Conservation (phyloP, 2,797 vertebrate species). For the Aplochiton taeniatus region DNA sequence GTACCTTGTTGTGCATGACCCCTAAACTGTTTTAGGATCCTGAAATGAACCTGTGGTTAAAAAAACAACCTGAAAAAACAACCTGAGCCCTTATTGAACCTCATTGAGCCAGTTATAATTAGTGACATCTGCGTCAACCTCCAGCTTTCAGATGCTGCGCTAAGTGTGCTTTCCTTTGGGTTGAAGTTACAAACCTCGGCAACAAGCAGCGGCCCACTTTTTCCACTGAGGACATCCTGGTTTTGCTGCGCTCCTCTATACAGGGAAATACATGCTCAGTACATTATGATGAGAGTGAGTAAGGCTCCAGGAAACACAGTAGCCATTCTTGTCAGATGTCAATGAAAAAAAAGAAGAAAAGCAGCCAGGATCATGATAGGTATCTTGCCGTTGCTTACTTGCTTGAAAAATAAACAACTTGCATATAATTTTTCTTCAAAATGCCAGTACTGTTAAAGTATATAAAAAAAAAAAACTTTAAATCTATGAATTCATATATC, state of each 20-base stretch:
- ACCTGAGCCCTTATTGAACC: conserved; percentile 10
- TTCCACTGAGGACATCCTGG: conserved; percentile 17
- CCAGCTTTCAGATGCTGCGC: background rate
- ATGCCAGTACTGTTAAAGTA: too few species aligned
- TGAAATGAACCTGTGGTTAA: background rate
- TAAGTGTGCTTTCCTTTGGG: conserved; percentile 10
- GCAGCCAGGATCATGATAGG: background rate
- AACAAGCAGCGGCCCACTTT: conserved; percentile 8
- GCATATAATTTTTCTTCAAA: too few species aligned
- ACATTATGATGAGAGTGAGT: conserved; percentile 18
- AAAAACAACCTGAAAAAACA: conserved; percentile 5
- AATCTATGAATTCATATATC: too few species aligned
- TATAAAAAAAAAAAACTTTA: too few species aligned
- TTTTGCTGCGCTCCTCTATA: conserved; percentile 5
- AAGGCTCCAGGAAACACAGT: conserved; percentile 16
- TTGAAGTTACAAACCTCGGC: conserved; percentile 25
- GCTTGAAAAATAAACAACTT: too few species aligned
- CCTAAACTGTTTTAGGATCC: too few species aligned
- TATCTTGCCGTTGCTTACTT: too few species aligned
- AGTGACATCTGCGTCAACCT: conserved; percentile 22
- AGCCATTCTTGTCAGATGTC: conserved; percentile 11
- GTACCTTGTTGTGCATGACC: background rate
- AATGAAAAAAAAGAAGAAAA: conserved; percentile 10
- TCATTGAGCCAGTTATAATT: conserved; percentile 6
- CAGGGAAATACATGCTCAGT: conserved; percentile 10